These are phyloP conservation scores for Antheraea mylitta DNA, from an alignment of 1,140 invertebrate genomes.

Conservation along the genomic window DNA sequence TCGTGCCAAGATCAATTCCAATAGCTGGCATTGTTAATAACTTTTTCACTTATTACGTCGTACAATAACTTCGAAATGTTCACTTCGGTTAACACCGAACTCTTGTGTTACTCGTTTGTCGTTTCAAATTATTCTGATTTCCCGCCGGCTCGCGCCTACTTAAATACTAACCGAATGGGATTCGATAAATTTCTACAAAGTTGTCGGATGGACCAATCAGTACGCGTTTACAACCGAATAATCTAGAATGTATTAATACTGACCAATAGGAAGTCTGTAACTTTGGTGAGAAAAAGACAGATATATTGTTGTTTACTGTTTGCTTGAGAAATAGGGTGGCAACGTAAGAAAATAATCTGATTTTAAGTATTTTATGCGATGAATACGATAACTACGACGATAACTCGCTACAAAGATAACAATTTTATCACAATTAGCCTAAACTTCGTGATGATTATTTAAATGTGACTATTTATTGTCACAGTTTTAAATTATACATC, in stretches of 20 bases:
- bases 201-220: slow-evolving; percentile 34
- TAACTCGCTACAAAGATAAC: too few relatives aligned
- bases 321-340: neutral
- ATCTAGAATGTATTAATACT: slow-evolving; percentile 15
- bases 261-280: slow-evolving; percentile 37
- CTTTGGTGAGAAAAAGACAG: neutral
- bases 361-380: too few relatives aligned
- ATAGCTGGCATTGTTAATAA: slow-evolving; percentile 80
- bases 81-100: slow-evolving; percentile 48
- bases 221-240: slow-evolving; percentile 5
- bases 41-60: neutral
- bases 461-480: too few relatives aligned
- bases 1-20: slow-evolving; percentile 90
- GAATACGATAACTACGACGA: too few relatives aligned
- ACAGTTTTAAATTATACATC: too few relatives aligned
- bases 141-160: slow-evolving; percentile 36
- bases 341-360: neutral
- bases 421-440: too few relatives aligned
- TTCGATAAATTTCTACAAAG: slow-evolving; percentile 41
- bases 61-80: slow-evolving; percentile 19
- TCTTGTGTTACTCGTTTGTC: slow-evolving; percentile 45
- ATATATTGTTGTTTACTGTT: neutral
- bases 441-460: too few relatives aligned
- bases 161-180: slow-evolving; percentile 52
- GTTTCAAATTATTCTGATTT: slow-evolving; percentile 62